Conservation (phyloP, 2,113 vertebrate genomes). For the Leiothrix lutea region DNA sequence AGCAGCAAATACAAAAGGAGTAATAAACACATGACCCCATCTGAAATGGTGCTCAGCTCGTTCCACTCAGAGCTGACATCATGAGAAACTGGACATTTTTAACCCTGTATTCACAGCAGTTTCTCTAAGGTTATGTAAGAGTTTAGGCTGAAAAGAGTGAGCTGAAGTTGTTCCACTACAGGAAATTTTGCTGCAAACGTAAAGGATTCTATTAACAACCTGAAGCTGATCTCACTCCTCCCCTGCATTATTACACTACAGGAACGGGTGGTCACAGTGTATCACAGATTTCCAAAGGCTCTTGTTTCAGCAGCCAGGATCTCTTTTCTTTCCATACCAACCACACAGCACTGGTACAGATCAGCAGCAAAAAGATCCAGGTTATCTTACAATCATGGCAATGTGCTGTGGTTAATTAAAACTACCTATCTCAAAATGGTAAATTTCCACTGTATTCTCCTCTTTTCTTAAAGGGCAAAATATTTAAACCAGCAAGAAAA, state of each 20-base stretch:
- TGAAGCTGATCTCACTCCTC: neutral
- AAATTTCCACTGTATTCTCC: neutral
- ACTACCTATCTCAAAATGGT: neutral
- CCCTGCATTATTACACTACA: neutral
- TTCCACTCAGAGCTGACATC: neutral
- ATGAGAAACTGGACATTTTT: neutral
- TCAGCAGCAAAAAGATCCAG: neutral
- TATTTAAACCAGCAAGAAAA: conserved; percentile 1
- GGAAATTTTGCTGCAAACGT: neutral
- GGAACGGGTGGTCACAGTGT: neutral
- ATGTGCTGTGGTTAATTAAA: neutral
- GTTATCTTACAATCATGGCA: neutral
- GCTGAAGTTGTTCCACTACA: neutral
- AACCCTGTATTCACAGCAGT: neutral
- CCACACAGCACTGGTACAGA: neutral
- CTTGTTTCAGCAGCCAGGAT: neutral
- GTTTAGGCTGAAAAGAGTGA: neutral
- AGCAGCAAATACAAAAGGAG: neutral
- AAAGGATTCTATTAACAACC: neutral
- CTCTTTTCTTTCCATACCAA: neutral
- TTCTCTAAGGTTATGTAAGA: neutral
- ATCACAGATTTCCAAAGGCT: neutral
- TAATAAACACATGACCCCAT: neutral
- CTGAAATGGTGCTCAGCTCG: neutral
- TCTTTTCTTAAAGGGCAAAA: neutral